phyloP scores from a whole-genome alignment of 1,140 invertebrate species.

The Oscheius sp. region DNA sequence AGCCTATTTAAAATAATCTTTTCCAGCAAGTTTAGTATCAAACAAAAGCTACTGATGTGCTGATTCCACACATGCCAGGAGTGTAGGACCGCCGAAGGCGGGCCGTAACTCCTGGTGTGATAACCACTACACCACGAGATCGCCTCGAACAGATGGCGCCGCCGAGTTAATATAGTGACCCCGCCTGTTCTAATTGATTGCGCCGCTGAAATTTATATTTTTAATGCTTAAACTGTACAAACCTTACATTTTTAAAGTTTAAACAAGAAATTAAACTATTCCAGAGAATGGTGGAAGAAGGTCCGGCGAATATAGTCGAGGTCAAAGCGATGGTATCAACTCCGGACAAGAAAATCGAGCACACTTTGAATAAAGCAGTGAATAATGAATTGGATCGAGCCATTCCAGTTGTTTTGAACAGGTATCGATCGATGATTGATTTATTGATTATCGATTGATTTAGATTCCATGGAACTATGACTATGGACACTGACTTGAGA shows the following conservation, averaged over 20 bases:
- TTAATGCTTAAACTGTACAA: too few species aligned
- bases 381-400: conserved; percentile 16
- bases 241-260: not conserved
- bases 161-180: too few species aligned
- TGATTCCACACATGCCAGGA: too few species aligned
- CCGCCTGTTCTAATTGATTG: too few species aligned
- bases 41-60: too few species aligned
- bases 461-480: conserved; percentile 4
- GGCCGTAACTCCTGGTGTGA: too few species aligned
- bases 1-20: too few species aligned
- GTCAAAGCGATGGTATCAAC: conserved; percentile 23
- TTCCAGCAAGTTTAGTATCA: too few species aligned
- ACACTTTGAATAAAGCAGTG: conserved; percentile 12
- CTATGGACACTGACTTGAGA: conserved; percentile 21
- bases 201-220: too few species aligned
- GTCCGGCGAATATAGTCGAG: conserved; percentile 19
- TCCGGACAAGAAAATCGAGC: conserved; percentile 9
- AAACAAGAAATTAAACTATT: not conserved
- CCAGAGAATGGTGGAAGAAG: not conserved
- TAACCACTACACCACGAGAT: too few species aligned
- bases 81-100: too few species aligned
- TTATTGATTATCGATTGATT: not conserved
- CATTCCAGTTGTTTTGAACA: conserved; percentile 22
- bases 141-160: too few species aligned
- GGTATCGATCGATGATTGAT: not conserved